Base-by-base conservation (phyloP, 1,140 invertebrate species). In the Octopus sinensis region DNA sequence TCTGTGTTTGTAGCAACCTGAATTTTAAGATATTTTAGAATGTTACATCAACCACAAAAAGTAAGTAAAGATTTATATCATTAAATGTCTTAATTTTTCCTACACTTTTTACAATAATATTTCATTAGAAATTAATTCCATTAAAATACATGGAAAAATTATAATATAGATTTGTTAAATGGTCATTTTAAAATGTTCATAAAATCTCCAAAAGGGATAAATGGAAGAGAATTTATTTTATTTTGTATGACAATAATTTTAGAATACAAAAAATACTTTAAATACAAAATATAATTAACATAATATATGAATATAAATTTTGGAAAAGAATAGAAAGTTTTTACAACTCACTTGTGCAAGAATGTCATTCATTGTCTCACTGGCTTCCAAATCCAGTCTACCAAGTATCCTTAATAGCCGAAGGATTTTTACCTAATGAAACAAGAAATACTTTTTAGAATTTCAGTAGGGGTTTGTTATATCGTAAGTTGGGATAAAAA, bases 341-440 rank as follows among this genome's bases (percentile, higher is more conserved):
- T 43, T 23, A 43, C 5, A 30, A 85, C 80, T 84, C 87, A 93
- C 92, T 92, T 99, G 97, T 23, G 98, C 98, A 83, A 99, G 92
- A 85, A 99, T 99, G 91, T 99, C 98, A 91, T 99, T 99, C 98
- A 99, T 99, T 6, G 97, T 96, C 92, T 99, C 98, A 30, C 98
- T 99, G 1, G 97, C 95, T 86, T 98, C 96, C 1, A 94, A 93
- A 92, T 99, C 98, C 88, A 98, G 97, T 86, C 95, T 95, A 43
- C 98, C 98, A 79, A 99, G 92, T 88, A 99, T 96, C 86, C 98
- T 92, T 54, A 99, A 91, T 0, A 99, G 92, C 83, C 96, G 94
- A 79, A 99, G 92, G 86, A 99, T 98, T 93, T 99, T 99, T 17
- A 99, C 97, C 95, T 96, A 87, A 12, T 92, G 78, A 23, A 71